phyloP scores from a whole-genome alignment of 2,888 invertebrate species.

The Lissocephala sabroskyi region DNA sequence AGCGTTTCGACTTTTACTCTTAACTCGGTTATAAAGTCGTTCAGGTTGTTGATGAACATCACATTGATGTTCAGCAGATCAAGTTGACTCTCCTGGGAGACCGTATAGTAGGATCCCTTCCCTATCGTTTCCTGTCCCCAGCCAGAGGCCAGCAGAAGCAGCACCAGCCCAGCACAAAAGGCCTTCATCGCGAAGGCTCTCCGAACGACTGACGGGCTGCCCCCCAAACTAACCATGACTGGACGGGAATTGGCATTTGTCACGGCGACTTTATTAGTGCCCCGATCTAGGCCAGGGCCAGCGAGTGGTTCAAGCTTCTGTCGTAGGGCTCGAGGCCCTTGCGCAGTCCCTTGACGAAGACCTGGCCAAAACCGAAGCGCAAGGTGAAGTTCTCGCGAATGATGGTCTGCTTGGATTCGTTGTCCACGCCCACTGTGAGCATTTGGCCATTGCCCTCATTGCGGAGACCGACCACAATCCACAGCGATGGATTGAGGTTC shows the following conservation, averaged over 20 bases:
- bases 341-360: not conserved
- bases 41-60: not conserved
- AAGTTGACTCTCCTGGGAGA: not conserved
- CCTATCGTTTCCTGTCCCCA: not conserved
- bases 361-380: constrained; percentile 3
- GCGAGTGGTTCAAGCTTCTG: too few species aligned
- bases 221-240: too few species aligned
- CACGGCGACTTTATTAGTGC: too few species aligned
- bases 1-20: too few species aligned
- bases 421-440: not conserved
- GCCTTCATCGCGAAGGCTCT: too few species aligned
- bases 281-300: too few species aligned
- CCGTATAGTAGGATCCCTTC: not conserved
- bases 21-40: not conserved
- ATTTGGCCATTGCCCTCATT: constrained; percentile 1
- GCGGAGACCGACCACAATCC: not conserved
- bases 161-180: too few species aligned
- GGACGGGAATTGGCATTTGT: too few species aligned
- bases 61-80: not conserved
- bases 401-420: not conserved
- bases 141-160: too few species aligned
- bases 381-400: not conserved
- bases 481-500: not conserved
- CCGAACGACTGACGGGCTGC: too few species aligned
- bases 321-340: not conserved